These are phyloP conservation scores for Carposina sasakii DNA, from an alignment of 1,140 invertebrate genomes.

Conservation along the genomic window DNA sequence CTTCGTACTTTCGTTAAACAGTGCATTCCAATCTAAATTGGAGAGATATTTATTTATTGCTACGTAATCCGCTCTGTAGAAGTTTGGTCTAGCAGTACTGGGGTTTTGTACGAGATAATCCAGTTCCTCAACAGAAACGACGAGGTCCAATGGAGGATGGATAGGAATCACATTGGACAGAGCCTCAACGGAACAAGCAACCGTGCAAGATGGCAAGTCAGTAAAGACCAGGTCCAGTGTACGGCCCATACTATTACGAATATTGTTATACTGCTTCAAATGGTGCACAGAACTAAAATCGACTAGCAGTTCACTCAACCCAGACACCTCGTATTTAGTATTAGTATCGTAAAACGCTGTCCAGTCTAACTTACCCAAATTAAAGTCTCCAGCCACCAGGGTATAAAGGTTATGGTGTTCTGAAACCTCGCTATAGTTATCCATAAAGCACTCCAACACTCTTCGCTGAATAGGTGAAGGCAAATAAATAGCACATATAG, in stretches of 20 bases:
- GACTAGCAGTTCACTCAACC: not conserved
- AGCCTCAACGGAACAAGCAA: not conserved
- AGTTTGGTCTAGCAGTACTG: not conserved
- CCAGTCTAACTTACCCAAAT: not conserved
- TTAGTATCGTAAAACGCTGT: not conserved
- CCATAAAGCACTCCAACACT: not conserved
- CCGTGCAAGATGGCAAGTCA: not conserved
- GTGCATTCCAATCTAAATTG: not conserved
- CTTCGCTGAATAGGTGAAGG: not conserved
- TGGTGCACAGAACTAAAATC: not conserved
- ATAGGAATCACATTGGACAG: not conserved
- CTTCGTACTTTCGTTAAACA: not conserved
- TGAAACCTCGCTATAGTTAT: not conserved
- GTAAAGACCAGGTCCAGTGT: not conserved
- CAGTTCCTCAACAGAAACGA: not conserved
- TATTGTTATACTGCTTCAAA: not conserved
- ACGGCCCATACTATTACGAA: not conserved
- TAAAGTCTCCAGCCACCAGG: not conserved
- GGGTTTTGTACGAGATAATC: no score
- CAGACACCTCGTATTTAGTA: not conserved
- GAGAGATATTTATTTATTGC: not conserved
- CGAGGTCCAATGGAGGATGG: not conserved
- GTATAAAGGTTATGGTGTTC: not conserved
- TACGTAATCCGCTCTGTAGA: not conserved
- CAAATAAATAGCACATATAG: slow-evolving; percentile 6